phyloP scores from a whole-genome alignment of 1,140 invertebrate genomes.

The Penaeus japonicus region DNA sequence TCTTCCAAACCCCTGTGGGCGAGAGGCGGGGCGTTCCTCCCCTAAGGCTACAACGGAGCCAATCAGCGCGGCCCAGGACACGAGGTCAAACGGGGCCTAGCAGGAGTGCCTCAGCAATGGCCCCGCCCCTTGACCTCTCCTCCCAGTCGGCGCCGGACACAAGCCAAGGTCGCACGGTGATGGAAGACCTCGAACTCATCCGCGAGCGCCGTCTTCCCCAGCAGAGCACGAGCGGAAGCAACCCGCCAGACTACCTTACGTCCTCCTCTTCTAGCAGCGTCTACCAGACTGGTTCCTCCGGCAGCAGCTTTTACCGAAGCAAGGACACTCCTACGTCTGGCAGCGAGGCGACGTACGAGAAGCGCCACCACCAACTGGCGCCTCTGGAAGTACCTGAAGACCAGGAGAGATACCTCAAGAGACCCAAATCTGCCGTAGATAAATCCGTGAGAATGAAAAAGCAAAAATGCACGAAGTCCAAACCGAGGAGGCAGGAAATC shows the following conservation, averaged over 20 bases:
- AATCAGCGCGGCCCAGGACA: slow-evolving; percentile 23
- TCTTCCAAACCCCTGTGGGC: slow-evolving; percentile 35
- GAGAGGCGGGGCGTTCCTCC: slow-evolving; percentile 42
- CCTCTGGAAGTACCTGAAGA: background rate
- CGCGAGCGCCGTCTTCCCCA: too few species aligned
- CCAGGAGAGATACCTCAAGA: background rate
- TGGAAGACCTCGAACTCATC: too few species aligned
- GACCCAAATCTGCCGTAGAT: slow-evolving; percentile 24
- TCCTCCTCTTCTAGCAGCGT: too few species aligned
- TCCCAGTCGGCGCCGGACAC: background rate
- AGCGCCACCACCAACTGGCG: background rate
- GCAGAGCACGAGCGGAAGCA: too few species aligned
- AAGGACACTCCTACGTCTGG: background rate
- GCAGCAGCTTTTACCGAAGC: too few species aligned
- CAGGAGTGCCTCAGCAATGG: background rate
- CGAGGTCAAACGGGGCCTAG: background rate
- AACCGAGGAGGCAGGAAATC: background rate
- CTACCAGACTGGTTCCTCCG: too few species aligned
- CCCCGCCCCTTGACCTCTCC: background rate
- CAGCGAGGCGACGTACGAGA: background rate
- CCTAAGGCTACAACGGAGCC: slow-evolving; percentile 31
- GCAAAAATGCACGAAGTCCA: background rate
- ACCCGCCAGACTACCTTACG: too few species aligned
- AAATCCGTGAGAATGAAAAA: background rate
- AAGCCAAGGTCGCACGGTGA: too few species aligned